Percentiles rank a stretch among this genome's conserved stretches.
Conservation (phyloP, 2,113 vertebrate genomes). For the Prionailurus bengalensis region DNA sequence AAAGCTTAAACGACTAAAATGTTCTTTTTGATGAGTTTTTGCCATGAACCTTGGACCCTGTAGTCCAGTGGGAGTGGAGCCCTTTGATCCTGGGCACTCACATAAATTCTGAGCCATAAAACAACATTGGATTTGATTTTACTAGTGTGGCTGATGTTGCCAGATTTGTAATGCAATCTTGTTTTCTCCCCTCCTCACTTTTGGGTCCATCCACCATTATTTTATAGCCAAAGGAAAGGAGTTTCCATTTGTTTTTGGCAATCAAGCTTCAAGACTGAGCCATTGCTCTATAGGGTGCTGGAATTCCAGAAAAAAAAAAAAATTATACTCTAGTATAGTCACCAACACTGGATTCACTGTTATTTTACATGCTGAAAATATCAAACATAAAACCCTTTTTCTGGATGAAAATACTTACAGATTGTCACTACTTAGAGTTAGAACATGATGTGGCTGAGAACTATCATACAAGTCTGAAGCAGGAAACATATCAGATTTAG, state of each 20-base stretch:
- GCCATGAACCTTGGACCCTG: conserved; percentile 90
- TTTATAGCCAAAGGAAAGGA: conserved; percentile 77
- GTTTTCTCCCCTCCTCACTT: conserved; percentile 84
- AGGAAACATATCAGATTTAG: background rate
- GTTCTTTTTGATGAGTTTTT: conserved; percentile 91
- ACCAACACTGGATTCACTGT: background rate
- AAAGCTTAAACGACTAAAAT: conserved; percentile 89
- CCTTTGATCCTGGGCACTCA: conserved; percentile 90
- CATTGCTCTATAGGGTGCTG: conserved; percentile 47
- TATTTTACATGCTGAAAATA: background rate
- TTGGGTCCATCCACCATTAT: conserved; percentile 78
- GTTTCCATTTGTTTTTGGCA: conserved; percentile 74
- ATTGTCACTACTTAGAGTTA: conserved; percentile 6
- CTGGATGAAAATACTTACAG: background rate
- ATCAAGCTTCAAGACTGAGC: conserved; percentile 60
- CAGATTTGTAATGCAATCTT: conserved; percentile 88
- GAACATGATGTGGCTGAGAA: background rate
- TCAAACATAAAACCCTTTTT: conserved; percentile 14
- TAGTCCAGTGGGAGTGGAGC: conserved; percentile 88
- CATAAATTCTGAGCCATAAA: conserved; percentile 91
- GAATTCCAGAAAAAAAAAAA: conserved; percentile 58
- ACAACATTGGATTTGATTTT: conserved; percentile 91
- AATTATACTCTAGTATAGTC: conserved; percentile 6
- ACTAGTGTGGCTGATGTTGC: conserved; percentile 90
- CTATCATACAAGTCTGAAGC: background rate